Evolutionary conservation across 1,140 invertebrate genomes (phyloP), one percentile per base, ranked within the genome.

Genomic region (Drosophila melanogaster): DNA sequence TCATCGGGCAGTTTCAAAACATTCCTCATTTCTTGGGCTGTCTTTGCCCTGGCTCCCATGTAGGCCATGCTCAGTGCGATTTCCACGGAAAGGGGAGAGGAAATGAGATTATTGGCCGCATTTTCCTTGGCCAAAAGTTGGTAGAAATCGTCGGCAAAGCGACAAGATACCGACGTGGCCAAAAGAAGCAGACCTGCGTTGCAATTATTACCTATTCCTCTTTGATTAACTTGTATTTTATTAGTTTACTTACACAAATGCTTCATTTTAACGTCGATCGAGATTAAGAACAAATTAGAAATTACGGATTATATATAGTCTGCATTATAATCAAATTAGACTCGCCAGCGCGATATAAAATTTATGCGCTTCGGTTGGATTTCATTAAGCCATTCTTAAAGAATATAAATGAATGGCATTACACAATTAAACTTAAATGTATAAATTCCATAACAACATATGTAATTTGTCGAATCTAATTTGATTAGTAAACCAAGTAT

Each of bases 21-120:
- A 4, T 67, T 67, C 24, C 92, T 90, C 22, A 95, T 77, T 90
- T 95, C 93, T 1, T 91, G 44, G 4, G 92, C 92, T 2, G 95
- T 94, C 2, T 90, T 62, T 8, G 93, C 93, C 19, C 54, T 73
- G 10, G 95, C 92, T 8, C 94, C 95, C 17, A 93, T 61, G n/a
- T 92, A 93, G 24, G 94, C 84, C 91, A 95, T 92, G 1, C 93
- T 93, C 26, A 95, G 77, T 10, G 93, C 92, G 22, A 93, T 93
- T 38, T 94, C 79, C 15, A 94, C 87, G 37, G 94, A 58, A 14
- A 66, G 11, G 4, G 62, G 55, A 0, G 62, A 66, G 4, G 33
- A 51, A 14, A 44, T 11, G 0, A 94, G 54, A 86, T 95, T 95
- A 24, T 92, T 50, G 12, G 80, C 44, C 2, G 86, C 12, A 46